These are phyloP conservation scores for Pediacus dermestoides DNA, from an alignment of 2,888 invertebrate genomes.

Conservation along the genomic window DNA sequence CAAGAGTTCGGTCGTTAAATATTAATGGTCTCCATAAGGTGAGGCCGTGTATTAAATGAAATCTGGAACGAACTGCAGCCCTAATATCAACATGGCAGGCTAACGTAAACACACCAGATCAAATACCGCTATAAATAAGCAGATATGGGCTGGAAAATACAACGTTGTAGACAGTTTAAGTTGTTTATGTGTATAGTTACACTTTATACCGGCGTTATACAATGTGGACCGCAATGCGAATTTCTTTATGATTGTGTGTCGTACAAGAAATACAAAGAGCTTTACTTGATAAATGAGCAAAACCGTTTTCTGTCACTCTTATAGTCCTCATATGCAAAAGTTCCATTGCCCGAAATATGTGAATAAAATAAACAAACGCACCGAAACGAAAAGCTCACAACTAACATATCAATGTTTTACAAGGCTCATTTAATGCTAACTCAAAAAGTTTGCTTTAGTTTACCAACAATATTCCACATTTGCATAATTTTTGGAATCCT, in stretches of 20 bases:
- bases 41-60: slow-evolving; percentile 22
- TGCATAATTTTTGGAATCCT: no score
- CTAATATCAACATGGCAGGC: slow-evolving; percentile 24
- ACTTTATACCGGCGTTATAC: slow-evolving; percentile 31
- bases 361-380: no score
- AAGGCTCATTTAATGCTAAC: no score
- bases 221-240: slow-evolving; percentile 30
- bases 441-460: no score
- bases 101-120: slow-evolving; percentile 39
- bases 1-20: slow-evolving; percentile 20
- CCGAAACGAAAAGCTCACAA: no score
- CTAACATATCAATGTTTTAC: no score
- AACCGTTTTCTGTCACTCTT: slow-evolving; percentile 19
- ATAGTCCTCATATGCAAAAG: slow-evolving; percentile 23
- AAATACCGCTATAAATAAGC: slow-evolving; percentile 41
- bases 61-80: slow-evolving; percentile 23
- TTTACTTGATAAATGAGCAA: slow-evolving; percentile 23
- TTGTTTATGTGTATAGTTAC: slow-evolving; percentile 40
- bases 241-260: slow-evolving; percentile 24
- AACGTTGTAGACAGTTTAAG: slow-evolving; percentile 38
- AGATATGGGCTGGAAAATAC: slow-evolving; percentile 44
- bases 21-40: slow-evolving; percentile 20
- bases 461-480: no score
- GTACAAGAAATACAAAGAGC: slow-evolving; percentile 16
- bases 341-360: no score